phyloP scores from a whole-genome alignment of 2,888 invertebrate genomes.

The Perizoma affinitatum region DNA sequence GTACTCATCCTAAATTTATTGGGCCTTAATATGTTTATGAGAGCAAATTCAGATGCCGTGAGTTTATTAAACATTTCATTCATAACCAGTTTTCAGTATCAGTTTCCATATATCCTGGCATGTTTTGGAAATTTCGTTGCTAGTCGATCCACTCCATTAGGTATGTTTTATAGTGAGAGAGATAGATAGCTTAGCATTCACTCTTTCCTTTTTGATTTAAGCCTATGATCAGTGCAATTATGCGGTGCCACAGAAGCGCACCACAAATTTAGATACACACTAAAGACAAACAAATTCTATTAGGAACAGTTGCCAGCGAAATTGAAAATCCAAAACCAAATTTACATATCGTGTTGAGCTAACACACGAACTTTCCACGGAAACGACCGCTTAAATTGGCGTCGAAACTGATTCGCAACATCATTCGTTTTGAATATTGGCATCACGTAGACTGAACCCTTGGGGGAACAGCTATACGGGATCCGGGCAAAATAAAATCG shows the following conservation, averaged over 20 bases:
- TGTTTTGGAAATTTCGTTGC: no score
- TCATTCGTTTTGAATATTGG: constrained; percentile 79
- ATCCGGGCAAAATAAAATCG: constrained; percentile 73
- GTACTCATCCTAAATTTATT: background rate
- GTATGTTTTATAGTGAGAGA: no score
- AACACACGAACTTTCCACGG: constrained; percentile 58
- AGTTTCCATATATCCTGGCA: no score
- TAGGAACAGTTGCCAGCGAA: constrained; percentile 48
- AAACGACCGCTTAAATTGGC: constrained; percentile 66
- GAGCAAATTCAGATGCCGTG: no score
- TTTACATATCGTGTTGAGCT: constrained; percentile 64
- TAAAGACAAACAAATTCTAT: constrained; percentile 45
- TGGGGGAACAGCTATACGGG: constrained; percentile 51
- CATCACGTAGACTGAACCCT: constrained; percentile 75
- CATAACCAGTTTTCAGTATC: no score
- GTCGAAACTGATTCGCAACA: constrained; percentile 73
- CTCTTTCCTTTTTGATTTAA: no score
- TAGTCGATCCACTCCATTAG: no score
- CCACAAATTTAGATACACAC: constrained; percentile 27
- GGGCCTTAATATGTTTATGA: no score
- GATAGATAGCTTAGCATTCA: no score
- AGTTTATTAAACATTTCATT: no score
- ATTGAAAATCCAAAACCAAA: constrained; percentile 64
- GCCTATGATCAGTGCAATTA: no score
- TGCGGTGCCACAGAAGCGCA: background rate